Percentiles rank a stretch among this genome's conserved stretches.
Evolutionary conservation across 1,140 invertebrate species (phyloP).

Genomic region (Aphis craccivora): DNA sequence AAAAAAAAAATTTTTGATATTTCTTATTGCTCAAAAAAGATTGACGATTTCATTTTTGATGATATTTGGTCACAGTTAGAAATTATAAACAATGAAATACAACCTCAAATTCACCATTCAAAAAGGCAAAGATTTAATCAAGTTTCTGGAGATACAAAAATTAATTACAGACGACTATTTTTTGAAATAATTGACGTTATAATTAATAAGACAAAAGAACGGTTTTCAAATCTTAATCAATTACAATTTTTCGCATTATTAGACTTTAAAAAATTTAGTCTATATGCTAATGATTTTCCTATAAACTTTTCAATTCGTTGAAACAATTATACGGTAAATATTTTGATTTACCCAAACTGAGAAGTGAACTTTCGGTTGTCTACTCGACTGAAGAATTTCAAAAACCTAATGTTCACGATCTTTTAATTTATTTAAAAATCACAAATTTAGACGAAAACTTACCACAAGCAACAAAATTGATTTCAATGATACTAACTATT

Average conservation of each 20-base stretch:
- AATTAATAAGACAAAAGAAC: slow-evolving; percentile 29
- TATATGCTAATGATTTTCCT: slow-evolving; percentile 45
- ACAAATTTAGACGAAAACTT: background rate
- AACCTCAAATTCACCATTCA: slow-evolving; percentile 11
- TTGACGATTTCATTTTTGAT: slow-evolving; percentile 55
- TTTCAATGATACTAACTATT: slow-evolving; percentile 46
- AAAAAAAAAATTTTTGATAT: slow-evolving; percentile 56
- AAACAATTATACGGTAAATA: slow-evolving; percentile 45
- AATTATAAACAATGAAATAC: slow-evolving; percentile 25
- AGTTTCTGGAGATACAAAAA: background rate
- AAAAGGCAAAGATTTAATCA: slow-evolving; percentile 43
- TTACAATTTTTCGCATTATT: slow-evolving; percentile 36
- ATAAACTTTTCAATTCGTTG: slow-evolving; percentile 42
- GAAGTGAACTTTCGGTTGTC: slow-evolving; percentile 42
- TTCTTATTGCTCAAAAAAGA: slow-evolving; percentile 45
- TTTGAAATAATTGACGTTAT: slow-evolving; percentile 48
- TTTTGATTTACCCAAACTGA: slow-evolving; percentile 36
- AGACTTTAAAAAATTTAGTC: slow-evolving; percentile 34
- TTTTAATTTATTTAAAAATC: background rate
- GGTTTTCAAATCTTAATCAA: slow-evolving; percentile 32
- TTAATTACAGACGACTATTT: slow-evolving; percentile 14
- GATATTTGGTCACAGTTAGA: slow-evolving; percentile 50
- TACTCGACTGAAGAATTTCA: slow-evolving; percentile 27
- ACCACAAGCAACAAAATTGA: slow-evolving; percentile 20
- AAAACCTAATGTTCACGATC: background rate